Evolutionary conservation across 2,797 vertebrate species (phyloP).

Genomic region (Eulemur rubriventer): DNA sequence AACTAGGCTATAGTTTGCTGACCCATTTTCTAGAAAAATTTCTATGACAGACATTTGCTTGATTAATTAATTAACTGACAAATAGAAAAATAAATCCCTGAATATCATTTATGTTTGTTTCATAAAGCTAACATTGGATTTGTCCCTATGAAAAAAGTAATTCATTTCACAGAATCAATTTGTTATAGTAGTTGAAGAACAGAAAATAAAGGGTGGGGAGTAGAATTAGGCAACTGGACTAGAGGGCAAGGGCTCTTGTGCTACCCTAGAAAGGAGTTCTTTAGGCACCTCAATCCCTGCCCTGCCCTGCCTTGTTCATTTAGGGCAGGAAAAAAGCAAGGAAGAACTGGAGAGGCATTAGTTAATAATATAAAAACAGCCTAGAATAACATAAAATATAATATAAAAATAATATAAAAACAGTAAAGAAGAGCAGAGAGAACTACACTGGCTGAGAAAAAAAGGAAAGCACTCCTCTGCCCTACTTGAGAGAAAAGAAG

Average conservation of each 20-base stretch:
- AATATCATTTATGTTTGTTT: constrained; percentile 5
- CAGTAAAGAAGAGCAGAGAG: neutral
- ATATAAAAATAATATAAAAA: neutral
- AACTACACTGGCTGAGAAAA: neutral
- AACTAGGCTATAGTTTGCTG: neutral
- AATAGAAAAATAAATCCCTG: neutral
- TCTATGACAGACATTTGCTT: neutral
- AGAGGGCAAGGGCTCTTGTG: neutral
- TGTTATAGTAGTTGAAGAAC: neutral
- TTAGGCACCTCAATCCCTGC: neutral
- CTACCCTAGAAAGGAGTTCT: neutral
- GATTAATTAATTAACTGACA: neutral
- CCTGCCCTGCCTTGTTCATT: neutral
- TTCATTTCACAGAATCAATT: neutral
- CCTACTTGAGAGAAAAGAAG: neutral
- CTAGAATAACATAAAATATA: neutral
- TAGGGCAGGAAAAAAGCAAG: neutral
- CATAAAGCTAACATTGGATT: neutral
- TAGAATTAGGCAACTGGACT: neutral
- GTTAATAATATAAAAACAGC: neutral
- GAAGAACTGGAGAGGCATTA: neutral
- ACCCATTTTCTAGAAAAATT: neutral
- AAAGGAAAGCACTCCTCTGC: neutral
- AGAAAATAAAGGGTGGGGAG: neutral
- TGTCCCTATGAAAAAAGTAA: neutral